Percentiles rank a stretch among this genome's conserved stretches.
These are phyloP conservation scores for Amiota communis DNA, from an alignment of 2,888 invertebrate species.

Conservation along the genomic window DNA sequence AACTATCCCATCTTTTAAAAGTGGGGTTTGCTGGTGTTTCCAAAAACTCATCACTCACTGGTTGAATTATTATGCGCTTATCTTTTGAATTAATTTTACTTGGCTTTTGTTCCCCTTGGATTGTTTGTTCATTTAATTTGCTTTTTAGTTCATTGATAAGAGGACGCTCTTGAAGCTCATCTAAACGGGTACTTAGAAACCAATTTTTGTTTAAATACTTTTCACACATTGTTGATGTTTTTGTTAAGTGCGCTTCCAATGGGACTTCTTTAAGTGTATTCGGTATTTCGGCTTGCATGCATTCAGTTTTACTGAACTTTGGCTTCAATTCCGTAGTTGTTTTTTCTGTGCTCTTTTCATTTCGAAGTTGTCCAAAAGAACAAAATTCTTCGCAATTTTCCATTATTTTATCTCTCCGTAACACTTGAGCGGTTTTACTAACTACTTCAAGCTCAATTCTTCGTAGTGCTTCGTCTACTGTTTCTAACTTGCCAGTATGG, in stretches of 20 bases:
- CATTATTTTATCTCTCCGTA: conserved; percentile 20
- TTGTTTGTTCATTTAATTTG: conserved; percentile 55
- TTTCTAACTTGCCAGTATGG: conserved; percentile 41
- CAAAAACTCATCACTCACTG: conserved; percentile 69
- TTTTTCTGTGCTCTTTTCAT: too few relatives aligned
- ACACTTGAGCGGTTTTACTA: conserved; percentile 40
- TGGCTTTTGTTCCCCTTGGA: conserved; percentile 61
- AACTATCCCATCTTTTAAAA: conserved; percentile 67
- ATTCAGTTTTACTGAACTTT: neutral
- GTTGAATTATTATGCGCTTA: conserved; percentile 31
- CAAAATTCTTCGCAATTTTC: neutral
- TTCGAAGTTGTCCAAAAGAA: too few relatives aligned
- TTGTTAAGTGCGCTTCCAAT: conserved; percentile 55
- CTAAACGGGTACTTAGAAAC: conserved; percentile 34
- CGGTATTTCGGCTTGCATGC: conserved; percentile 23
- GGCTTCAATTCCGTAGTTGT: too few relatives aligned
- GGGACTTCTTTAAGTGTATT: conserved; percentile 46
- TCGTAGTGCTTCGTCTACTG: conserved; percentile 52
- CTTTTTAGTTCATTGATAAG: conserved; percentile 65
- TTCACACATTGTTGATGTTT: conserved; percentile 54
- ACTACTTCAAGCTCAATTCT: conserved; percentile 56
- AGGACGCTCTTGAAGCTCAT: conserved; percentile 54
- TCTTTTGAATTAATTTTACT: conserved; percentile 64
- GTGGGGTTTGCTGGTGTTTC: conserved; percentile 71
- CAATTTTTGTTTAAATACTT: conserved; percentile 32